phyloP scores from a whole-genome alignment of 2,888 invertebrate genomes.

The Strigamia maritima region DNA sequence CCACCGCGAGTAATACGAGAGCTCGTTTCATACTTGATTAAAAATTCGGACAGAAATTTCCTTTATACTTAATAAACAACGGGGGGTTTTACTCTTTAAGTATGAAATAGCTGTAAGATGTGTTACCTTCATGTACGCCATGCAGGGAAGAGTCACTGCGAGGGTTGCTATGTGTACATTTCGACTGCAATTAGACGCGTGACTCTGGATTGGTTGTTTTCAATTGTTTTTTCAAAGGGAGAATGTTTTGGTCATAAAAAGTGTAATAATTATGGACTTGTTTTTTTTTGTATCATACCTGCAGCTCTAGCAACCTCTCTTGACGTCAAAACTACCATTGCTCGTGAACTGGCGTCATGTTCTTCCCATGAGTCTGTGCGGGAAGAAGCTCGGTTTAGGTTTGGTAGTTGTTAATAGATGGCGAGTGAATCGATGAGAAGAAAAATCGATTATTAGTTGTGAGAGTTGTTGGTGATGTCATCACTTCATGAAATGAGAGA shows the following conservation, averaged over 20 bases:
- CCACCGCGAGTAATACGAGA: neutral
- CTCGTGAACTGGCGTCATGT: neutral
- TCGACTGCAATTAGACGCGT: neutral
- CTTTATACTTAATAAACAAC: no score
- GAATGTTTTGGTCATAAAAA: no score
- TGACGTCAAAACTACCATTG: slow-evolving; percentile 4
- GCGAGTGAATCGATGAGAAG: no score
- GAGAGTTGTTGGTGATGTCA: no score
- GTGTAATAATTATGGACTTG: neutral
- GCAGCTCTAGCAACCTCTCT: neutral
- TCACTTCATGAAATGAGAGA: no score
- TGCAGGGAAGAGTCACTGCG: neutral
- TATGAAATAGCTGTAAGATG: no score
- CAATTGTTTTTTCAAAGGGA: no score
- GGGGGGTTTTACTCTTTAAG: no score
- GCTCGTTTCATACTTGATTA: neutral
- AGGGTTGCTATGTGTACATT: neutral
- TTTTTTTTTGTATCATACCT: neutral
- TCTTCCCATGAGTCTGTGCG: neutral
- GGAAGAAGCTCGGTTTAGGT: neutral
- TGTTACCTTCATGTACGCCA: neutral
- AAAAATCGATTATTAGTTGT: no score
- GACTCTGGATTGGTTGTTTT: neutral
- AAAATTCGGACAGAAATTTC: neutral
- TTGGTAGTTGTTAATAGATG: no score